Conservation (phyloP, 2,797 vertebrate species). For the Neosilurus hyrtlii region DNA sequence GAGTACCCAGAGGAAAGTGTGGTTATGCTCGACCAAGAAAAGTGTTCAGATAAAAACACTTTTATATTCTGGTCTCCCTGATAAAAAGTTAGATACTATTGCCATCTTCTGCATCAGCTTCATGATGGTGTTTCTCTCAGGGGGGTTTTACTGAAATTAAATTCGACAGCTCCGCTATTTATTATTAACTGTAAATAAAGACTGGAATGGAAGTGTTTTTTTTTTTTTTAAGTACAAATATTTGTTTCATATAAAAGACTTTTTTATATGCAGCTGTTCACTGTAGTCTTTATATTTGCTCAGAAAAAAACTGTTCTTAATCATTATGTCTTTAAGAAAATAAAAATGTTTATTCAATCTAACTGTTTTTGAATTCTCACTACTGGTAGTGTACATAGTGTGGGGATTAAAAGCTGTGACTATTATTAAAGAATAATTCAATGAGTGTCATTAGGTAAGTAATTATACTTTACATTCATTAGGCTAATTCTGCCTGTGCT, state of each 20-base stretch:
- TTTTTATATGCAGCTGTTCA: too few species aligned
- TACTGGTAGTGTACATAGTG: neutral
- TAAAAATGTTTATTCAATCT: neutral
- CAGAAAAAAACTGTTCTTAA: too few species aligned
- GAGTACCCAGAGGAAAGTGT: too few species aligned
- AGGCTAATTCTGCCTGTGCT: neutral
- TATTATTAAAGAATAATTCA: conserved; percentile 12
- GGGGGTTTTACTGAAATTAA: too few species aligned
- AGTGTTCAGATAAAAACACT: neutral
- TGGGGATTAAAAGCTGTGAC: neutral
- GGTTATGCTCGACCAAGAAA: neutral
- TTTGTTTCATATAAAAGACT: too few species aligned
- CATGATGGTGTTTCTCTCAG: too few species aligned
- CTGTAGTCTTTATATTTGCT: neutral
- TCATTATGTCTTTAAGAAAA: too few species aligned
- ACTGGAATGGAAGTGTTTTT: too few species aligned
- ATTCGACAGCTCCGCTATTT: too few species aligned
- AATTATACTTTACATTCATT: conserved; percentile 11
- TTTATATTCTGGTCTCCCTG: neutral
- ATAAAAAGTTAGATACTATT: neutral
- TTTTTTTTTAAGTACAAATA: too few species aligned
- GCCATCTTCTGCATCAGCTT: neutral
- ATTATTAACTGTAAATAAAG: neutral
- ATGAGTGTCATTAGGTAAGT: neutral
- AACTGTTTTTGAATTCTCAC: neutral